These are phyloP conservation scores for Ectobius pallidus DNA, from an alignment of 2,888 invertebrate species.

Conservation along the genomic window DNA sequence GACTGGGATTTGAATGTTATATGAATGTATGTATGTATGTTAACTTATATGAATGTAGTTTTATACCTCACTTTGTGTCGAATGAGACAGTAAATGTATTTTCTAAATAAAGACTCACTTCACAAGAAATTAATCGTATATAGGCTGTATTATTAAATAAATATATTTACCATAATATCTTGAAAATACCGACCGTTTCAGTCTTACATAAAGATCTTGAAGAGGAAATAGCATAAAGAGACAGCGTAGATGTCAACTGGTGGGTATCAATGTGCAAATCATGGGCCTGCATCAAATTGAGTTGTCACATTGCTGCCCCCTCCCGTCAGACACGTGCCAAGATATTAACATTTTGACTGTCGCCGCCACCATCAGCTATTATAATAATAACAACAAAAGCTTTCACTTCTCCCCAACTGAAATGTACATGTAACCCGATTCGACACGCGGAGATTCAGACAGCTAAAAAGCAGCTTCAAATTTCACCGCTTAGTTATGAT, in stretches of 20 bases:
- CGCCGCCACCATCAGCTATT: background rate
- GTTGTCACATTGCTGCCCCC: background rate
- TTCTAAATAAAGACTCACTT: too few relatives aligned
- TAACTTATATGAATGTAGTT: too few relatives aligned
- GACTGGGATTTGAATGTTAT: too few relatives aligned
- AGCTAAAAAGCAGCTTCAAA: background rate
- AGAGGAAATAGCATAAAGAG: too few relatives aligned
- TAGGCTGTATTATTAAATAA: too few relatives aligned
- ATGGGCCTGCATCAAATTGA: background rate
- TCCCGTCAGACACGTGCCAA: constrained; percentile 1
- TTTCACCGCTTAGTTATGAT: background rate
- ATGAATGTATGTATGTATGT: too few relatives aligned
- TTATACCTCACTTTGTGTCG: too few relatives aligned
- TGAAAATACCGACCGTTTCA: too few relatives aligned
- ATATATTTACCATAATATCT: too few relatives aligned
- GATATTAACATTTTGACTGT: constrained; percentile 21
- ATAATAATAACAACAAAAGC: constrained; percentile 8
- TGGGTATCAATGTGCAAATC: constrained; percentile 1
- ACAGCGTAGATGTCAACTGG: background rate
- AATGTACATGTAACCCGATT: constrained; percentile 15
- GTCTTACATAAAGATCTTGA: too few relatives aligned
- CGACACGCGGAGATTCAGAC: background rate
- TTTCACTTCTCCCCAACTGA: background rate
- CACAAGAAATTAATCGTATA: too few relatives aligned
- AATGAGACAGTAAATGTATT: too few relatives aligned